These are phyloP conservation scores for Marcusenius ussheri DNA, from an alignment of 2,113 vertebrate genomes.

Conservation along the genomic window DNA sequence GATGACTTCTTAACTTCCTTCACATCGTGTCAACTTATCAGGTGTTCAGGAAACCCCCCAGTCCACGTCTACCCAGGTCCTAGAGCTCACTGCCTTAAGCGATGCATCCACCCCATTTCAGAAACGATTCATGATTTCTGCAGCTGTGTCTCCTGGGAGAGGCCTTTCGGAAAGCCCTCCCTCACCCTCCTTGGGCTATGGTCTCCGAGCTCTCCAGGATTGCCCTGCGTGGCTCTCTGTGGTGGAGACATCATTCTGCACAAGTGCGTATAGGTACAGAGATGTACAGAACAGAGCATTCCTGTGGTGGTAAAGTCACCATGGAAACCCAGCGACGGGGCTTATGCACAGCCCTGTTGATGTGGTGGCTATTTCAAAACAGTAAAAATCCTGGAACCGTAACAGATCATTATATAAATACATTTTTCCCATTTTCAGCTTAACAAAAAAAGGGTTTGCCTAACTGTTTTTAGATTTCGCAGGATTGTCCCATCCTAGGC, in stretches of 20 bases:
- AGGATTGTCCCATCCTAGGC: neutral
- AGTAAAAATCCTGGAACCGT: neutral
- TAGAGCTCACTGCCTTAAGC: neutral
- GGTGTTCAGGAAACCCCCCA: neutral
- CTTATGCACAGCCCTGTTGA: neutral
- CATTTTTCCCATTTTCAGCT: neutral
- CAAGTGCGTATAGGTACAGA: neutral
- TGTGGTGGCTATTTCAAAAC: neutral
- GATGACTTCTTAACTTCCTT: neutral
- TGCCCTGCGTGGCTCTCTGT: neutral
- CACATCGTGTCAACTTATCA: neutral
- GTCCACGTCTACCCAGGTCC: neutral
- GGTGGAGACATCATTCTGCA: neutral
- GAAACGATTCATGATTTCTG: neutral
- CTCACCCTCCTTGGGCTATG: neutral
- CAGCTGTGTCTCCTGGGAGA: neutral
- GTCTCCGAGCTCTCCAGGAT: neutral
- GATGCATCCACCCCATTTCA: neutral
- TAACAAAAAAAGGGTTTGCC: neutral
- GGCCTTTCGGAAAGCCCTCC: neutral
- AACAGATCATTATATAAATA: neutral
- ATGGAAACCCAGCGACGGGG: constrained; percentile 1
- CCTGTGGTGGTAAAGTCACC: neutral
- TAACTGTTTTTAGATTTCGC: neutral
- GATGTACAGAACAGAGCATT: constrained; percentile 3